Percentiles rank a stretch among this genome's conserved stretches.
Conservation (phyloP, 2,113 vertebrate species). For the Ciconia boyciana region DNA sequence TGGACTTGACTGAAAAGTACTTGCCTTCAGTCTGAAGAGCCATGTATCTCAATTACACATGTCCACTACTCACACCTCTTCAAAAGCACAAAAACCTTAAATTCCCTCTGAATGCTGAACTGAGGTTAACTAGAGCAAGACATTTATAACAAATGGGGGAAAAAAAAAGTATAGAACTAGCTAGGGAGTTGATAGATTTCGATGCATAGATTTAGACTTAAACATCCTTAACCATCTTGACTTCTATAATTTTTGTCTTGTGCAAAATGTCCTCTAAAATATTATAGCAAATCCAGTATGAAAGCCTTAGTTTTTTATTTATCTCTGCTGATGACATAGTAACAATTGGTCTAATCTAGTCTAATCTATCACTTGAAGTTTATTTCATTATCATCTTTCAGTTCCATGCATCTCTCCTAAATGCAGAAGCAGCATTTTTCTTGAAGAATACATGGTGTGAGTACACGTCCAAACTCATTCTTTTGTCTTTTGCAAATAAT, state of each 20-base stretch:
- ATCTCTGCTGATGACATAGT: neutral
- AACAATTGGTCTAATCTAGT: neutral
- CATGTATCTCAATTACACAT: neutral
- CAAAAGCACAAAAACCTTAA: neutral
- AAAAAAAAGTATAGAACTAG: neutral
- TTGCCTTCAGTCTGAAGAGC: neutral
- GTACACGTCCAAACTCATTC: slow-evolving; percentile 12
- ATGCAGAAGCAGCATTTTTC: neutral
- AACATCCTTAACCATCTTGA: neutral
- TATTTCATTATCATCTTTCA: neutral
- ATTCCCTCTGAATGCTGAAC: neutral
- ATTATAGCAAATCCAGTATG: neutral
- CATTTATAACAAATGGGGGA: neutral
- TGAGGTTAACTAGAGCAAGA: neutral
- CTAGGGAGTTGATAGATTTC: neutral
- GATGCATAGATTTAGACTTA: neutral
- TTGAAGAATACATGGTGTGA: slow-evolving; percentile 18
- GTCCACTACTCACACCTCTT: neutral
- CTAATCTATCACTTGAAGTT: neutral
- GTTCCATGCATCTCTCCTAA: neutral
- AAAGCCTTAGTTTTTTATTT: neutral
- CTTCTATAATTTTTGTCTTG: neutral
- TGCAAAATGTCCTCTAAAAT: neutral
- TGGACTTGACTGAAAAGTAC: neutral
- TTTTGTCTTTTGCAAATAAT: neutral